Base-by-base conservation (phyloP, 1,140 invertebrate species). In the Nymphalis io region DNA sequence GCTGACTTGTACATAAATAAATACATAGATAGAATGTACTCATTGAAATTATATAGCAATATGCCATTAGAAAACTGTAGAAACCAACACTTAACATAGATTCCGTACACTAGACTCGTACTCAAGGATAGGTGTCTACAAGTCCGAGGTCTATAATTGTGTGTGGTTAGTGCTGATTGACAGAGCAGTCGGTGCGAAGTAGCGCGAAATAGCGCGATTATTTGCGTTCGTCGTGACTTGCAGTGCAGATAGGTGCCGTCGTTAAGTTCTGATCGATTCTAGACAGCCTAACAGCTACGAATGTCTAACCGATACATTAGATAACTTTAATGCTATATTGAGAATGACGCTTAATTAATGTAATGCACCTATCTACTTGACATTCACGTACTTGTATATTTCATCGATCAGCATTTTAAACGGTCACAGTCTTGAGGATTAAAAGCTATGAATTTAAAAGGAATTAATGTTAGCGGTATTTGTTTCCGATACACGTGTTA, bases 131-230 rank as follows among this genome's bases (percentile, higher is more conserved):
- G 72, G 61, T 67, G 68, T 64, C 61, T 64, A 72, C 65, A 75
- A 60, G 65, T 69, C 68, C 55, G 23, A 58, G 58, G 53, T 39
- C 62, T 58, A 53, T 75, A 75, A 75, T 75, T 72, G 70, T 69
- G 39, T 66, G 61, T 75, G 73, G 73, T 75, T 72, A 75, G 59
- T 38, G 59, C 51, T 75, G 73, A 75, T 66, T 75, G 73, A 75
- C 73, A 72, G 68, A 59, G 62, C 62, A 72, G 73, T 75, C 66
- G 66, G 73, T 42, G 68, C 51, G 60, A 70, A 74, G 64, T 71
- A 66, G 68, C 64, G 62, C 48, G 59, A 60, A 62, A 51, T 51
- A 18, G 60, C 44, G 27, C 60, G 68, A 70, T 70, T 70, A 70
- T 63, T 70, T 23, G 68, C 51, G 13, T 57, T 53, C 55, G 62